These are phyloP conservation scores for Dione juno DNA, from an alignment of 2,888 invertebrate species.

Conservation along the genomic window DNA sequence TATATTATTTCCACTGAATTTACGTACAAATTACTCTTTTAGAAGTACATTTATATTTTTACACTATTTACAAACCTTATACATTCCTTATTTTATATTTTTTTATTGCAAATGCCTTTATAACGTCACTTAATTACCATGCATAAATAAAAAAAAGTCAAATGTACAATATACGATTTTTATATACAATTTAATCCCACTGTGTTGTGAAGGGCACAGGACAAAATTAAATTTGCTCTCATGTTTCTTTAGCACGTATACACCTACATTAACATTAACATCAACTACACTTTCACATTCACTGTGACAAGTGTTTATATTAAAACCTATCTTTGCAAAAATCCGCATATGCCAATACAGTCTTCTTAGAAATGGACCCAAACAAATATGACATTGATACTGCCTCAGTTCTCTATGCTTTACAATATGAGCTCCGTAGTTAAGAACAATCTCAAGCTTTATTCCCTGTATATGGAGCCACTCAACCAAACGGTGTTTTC, in stretches of 20 bases:
- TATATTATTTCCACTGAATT: conserved; percentile 40
- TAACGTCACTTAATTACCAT: neutral
- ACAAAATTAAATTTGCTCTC: too few species aligned
- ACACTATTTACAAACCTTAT: conserved; percentile 17
- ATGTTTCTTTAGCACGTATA: too few species aligned
- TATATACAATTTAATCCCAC: neutral
- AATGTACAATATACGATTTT: neutral
- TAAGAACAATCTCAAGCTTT: conserved; percentile 60
- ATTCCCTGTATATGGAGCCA: too few species aligned
- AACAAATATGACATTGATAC: conserved; percentile 57
- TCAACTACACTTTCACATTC: too few species aligned
- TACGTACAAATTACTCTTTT: neutral
- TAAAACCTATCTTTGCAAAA: conserved; percentile 2
- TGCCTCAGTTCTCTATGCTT: conserved; percentile 57
- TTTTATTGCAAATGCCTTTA: neutral
- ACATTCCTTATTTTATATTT: neutral
- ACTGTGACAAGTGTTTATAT: too few species aligned
- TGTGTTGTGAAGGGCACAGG: too few species aligned
- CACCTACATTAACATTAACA: too few species aligned
- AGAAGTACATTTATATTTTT: conserved; percentile 2
- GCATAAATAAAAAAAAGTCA: conserved; percentile 5
- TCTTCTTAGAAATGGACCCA: conserved; percentile 56
- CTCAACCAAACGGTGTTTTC: too few species aligned
- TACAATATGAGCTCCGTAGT: conserved; percentile 54
- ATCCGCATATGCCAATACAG: conserved; percentile 46